Evolutionary conservation across 1,140 invertebrate species (phyloP).

Genomic region (Halictus rubicundus): DNA sequence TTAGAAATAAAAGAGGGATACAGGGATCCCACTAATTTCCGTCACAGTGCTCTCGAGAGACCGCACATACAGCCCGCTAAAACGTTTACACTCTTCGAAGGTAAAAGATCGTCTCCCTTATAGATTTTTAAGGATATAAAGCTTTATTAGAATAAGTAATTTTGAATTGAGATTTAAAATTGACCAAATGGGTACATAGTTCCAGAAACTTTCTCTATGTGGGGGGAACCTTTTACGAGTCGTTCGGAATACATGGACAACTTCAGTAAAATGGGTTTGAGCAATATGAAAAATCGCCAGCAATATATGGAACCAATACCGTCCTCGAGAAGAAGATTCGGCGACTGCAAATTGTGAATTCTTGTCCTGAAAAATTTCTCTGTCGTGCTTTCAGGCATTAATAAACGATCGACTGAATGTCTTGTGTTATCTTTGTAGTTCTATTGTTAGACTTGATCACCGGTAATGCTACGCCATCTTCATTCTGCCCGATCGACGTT

Average conservation of each 20-base stretch:
- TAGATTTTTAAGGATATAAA: not conserved
- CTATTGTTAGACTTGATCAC: too few species aligned
- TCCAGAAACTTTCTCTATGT: conserved; percentile 77
- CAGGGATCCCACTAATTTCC: conserved; percentile 78
- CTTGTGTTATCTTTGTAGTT: too few species aligned
- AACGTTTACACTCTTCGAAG: conserved; percentile 69
- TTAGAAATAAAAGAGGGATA: conserved; percentile 74
- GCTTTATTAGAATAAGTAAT: too few species aligned
- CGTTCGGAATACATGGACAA: conserved; percentile 83
- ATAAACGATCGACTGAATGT: too few species aligned
- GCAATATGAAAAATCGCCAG: conserved; percentile 82
- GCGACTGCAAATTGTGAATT: conserved; percentile 27
- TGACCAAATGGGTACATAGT: conserved; percentile 61
- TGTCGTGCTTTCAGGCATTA: too few species aligned
- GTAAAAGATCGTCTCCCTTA: conserved; percentile 57
- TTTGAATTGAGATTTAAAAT: not conserved
- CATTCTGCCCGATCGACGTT: too few species aligned
- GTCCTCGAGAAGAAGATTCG: conserved; percentile 34
- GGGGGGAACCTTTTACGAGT: conserved; percentile 80
- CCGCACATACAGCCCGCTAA: conserved; percentile 75
- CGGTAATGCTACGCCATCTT: not conserved
- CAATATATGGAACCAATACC: conserved; percentile 81
- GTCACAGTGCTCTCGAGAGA: conserved; percentile 71
- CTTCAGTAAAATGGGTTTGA: conserved; percentile 81
- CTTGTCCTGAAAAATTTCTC: too few species aligned